Evolutionary conservation across 2,797 vertebrate species (phyloP).

Genomic region (Tinamus major): DNA sequence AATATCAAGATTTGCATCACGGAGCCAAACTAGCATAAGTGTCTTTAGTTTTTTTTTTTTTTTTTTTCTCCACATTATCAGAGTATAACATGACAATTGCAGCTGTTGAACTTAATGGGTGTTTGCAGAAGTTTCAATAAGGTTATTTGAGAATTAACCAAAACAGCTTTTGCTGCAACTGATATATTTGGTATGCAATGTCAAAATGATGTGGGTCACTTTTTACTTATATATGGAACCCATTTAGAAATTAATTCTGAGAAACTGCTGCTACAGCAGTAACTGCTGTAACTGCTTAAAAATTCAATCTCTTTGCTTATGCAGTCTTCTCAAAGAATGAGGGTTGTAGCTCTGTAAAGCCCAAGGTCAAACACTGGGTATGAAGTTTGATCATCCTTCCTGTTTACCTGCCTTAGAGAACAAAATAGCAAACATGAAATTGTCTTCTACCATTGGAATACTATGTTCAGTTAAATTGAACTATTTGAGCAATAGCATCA

Average conservation of each 20-base stretch:
- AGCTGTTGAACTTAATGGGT: background rate
- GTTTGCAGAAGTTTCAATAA: background rate
- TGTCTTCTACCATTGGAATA: background rate
- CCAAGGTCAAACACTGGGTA: background rate
- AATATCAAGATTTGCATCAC: background rate
- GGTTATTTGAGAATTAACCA: background rate
- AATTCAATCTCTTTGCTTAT: background rate
- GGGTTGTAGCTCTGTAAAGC: background rate
- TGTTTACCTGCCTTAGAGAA: constrained; percentile 12
- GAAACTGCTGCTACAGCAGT: background rate
- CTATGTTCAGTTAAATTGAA: background rate
- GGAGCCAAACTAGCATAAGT: background rate
- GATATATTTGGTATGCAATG: background rate
- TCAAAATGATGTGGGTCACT: background rate
- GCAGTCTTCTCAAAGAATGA: background rate
- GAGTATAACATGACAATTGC: background rate
- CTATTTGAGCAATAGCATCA: background rate
- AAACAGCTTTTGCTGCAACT: background rate
- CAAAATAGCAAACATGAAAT: background rate
- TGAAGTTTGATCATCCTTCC: background rate
- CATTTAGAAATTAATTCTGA: background rate
- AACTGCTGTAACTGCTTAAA: background rate
- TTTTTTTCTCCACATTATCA: background rate
- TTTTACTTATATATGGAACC: background rate
- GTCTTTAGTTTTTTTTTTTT: constrained; percentile 20